Evolutionary conservation across 2,888 invertebrate species (phyloP).

Genomic region (Corythucha ciliata): DNA sequence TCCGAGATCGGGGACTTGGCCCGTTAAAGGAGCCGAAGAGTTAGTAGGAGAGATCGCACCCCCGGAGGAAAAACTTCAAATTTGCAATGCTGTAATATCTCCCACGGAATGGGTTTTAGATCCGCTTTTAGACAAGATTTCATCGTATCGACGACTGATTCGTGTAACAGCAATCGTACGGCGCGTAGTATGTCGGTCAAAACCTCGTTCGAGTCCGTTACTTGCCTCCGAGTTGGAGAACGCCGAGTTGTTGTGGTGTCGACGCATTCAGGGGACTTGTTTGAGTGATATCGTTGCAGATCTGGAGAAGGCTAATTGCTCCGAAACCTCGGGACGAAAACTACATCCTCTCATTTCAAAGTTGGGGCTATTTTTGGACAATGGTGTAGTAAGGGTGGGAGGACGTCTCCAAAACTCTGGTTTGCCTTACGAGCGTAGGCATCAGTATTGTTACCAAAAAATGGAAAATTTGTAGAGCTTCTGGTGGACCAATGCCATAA

Average conservation of each 20-base stretch:
- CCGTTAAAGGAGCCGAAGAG: neutral
- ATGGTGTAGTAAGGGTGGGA: neutral
- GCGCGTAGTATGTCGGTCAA: no score
- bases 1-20: no score
- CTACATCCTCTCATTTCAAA: no score
- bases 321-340: no score
- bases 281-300: neutral
- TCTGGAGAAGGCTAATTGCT: no score
- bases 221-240: neutral
- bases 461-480: neutral
- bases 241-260: slow-evolving; percentile 1
- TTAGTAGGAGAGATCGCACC: no score
- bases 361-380: no score
- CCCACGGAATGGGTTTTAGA: neutral
- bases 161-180: no score
- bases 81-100: neutral
- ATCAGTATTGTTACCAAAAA: slow-evolving; percentile 5
- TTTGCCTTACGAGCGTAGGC: slow-evolving; percentile 20
- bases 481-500: slow-evolving; percentile 9
- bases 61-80: slow-evolving; percentile 1
- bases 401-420: no score
- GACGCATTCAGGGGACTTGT: neutral
- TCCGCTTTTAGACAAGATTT: neutral
- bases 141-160: neutral
- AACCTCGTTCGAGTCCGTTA: no score